Conservation (phyloP, 2,888 invertebrate species). For the Cybosia mesomella region DNA sequence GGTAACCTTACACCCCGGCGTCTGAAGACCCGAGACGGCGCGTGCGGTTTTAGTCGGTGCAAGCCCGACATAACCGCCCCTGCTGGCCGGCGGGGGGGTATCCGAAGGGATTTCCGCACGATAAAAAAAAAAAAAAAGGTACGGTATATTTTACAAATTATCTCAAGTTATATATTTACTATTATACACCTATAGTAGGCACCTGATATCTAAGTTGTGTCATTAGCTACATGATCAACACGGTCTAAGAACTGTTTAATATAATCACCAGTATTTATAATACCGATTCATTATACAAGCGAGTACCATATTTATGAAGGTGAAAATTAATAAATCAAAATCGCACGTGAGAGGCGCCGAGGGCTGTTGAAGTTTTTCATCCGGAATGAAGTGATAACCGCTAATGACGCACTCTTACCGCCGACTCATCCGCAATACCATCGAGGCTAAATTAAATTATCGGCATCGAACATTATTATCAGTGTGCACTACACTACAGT, state of each 20-base stretch:
- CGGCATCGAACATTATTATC: constrained; percentile 46
- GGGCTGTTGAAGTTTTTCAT: constrained; percentile 86
- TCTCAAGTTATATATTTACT: too few relatives aligned
- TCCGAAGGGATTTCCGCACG: too few relatives aligned
- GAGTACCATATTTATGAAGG: constrained; percentile 79
- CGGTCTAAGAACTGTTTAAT: background rate
- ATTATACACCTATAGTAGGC: too few relatives aligned
- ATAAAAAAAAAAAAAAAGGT: too few relatives aligned
- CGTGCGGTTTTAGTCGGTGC: too few relatives aligned
- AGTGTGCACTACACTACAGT: constrained; percentile 18
- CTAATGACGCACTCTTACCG: constrained; percentile 82
- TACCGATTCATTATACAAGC: constrained; percentile 62
- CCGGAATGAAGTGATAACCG: constrained; percentile 87
- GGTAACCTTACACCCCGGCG: too few relatives aligned
- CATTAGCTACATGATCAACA: background rate
- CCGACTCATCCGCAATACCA: constrained; percentile 75
- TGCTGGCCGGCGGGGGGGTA: too few relatives aligned
- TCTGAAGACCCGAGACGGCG: too few relatives aligned
- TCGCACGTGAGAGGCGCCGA: constrained; percentile 77
- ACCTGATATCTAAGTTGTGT: background rate
- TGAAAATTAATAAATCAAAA: constrained; percentile 86
- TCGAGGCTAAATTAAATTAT: constrained; percentile 66
- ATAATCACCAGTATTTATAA: background rate
- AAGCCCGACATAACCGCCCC: too few relatives aligned
- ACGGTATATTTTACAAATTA: too few relatives aligned